A percentile compares a stretch with the other conserved stretches of the same genome.
Conservation (phyloP, 2,888 invertebrate species). For the Trissolcus japonicus region DNA sequence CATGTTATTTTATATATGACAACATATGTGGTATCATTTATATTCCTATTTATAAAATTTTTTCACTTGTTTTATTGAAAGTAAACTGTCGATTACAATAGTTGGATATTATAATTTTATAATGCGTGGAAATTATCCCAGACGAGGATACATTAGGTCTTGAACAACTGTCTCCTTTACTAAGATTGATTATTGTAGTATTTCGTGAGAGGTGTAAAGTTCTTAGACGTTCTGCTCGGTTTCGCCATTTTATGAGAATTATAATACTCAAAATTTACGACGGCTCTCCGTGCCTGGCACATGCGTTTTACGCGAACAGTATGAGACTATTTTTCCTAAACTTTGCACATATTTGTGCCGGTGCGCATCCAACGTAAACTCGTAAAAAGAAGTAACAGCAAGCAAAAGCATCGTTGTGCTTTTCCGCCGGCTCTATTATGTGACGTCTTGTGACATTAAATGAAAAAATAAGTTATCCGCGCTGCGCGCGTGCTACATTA, state of each 20-base stretch:
- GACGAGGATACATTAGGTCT: neutral
- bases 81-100: no score
- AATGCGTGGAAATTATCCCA: no score
- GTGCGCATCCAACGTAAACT: slow-evolving; percentile 43
- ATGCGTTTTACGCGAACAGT: slow-evolving; percentile 38
- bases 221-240: slow-evolving; percentile 35
- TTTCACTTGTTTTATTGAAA: no score
- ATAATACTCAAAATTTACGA: slow-evolving; percentile 61
- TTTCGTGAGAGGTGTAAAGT: slow-evolving; percentile 36
- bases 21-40: no score
- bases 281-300: slow-evolving; percentile 34
- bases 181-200: slow-evolving; percentile 44
- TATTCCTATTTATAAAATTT: no score
- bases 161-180: slow-evolving; percentile 26
- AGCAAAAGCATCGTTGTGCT: slow-evolving; percentile 39
- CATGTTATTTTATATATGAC: neutral
- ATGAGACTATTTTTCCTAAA: slow-evolving; percentile 63
- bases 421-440: slow-evolving; percentile 39
- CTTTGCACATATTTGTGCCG: slow-evolving; percentile 58
- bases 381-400: slow-evolving; percentile 48
- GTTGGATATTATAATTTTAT: no score
- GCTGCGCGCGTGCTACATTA: neutral
- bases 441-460: slow-evolving; percentile 45
- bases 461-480: slow-evolving; percentile 18
- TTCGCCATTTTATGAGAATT: slow-evolving; percentile 52